phyloP scores from a whole-genome alignment of 92 coral and sea anemone species.

The Palythoa heliodiscus region DNA sequence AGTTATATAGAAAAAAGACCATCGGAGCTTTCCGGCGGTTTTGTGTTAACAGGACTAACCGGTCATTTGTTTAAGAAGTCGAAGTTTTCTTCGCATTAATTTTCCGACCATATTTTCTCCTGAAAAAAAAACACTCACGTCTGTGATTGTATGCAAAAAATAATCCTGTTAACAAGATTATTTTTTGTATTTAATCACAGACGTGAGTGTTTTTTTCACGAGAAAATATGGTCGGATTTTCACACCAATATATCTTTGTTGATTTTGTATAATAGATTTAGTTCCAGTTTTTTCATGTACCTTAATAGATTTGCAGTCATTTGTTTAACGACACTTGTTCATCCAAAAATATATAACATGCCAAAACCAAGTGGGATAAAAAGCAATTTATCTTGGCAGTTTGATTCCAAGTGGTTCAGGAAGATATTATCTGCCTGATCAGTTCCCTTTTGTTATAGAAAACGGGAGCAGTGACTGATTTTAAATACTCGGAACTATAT shows the following conservation, averaged over 20 bases:
- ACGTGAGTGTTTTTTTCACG: too few relatives aligned
- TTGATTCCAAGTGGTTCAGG: neutral
- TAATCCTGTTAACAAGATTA: too few relatives aligned
- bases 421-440: neutral
- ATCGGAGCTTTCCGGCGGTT: constrained; percentile 14
- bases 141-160: too few relatives aligned
- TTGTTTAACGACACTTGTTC: too few relatives aligned
- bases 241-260: too few relatives aligned
- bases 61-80: neutral
- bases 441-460: neutral
- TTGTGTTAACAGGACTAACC: neutral
- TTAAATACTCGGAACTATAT: neutral
- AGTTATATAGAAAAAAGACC: neutral
- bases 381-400: neutral
- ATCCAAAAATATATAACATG: neutral
- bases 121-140: too few relatives aligned
- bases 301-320: neutral
- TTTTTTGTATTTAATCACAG: too few relatives aligned
- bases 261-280: too few relatives aligned
- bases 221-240: neutral
- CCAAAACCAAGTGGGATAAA: neutral
- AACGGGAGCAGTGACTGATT: neutral
- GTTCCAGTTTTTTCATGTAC: too few relatives aligned
- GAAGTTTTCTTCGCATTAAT: neutral
- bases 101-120: neutral